These are phyloP conservation scores for Anas bahamensis DNA, from an alignment of 2,797 vertebrate genomes.

Conservation along the genomic window DNA sequence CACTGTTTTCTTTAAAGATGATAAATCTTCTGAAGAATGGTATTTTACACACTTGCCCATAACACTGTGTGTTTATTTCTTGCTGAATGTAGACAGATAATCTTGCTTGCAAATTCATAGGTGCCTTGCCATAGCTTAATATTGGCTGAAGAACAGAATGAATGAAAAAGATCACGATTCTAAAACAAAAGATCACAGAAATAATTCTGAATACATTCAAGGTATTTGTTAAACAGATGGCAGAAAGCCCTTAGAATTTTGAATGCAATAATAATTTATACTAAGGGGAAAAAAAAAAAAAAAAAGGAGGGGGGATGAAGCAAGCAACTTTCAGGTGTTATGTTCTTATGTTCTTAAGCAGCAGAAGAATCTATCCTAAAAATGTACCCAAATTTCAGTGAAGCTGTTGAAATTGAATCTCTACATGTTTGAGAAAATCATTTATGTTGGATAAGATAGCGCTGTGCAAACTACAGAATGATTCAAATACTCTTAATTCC, in stretches of 20 bases:
- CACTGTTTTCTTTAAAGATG: neutral
- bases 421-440: neutral
- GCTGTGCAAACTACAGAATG: neutral
- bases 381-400: neutral
- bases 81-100: neutral
- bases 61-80: neutral
- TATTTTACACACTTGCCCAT: neutral
- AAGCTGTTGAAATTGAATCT: neutral
- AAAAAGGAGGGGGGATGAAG: no score
- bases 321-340: no score
- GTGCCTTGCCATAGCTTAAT: neutral
- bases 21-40: neutral
- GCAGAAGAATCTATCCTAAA: neutral
- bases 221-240: neutral
- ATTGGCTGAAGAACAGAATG: neutral
- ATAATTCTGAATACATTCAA: neutral
- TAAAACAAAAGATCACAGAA: neutral
- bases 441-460: neutral
- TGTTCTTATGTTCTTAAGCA: neutral
- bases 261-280: neutral
- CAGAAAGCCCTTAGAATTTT: neutral
- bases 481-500: neutral
- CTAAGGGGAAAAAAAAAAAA: neutral
- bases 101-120: neutral
- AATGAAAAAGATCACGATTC: neutral